Evolutionary conservation across 2,113 vertebrate genomes (phyloP).

Genomic region (Xiphophorus hellerii): DNA sequence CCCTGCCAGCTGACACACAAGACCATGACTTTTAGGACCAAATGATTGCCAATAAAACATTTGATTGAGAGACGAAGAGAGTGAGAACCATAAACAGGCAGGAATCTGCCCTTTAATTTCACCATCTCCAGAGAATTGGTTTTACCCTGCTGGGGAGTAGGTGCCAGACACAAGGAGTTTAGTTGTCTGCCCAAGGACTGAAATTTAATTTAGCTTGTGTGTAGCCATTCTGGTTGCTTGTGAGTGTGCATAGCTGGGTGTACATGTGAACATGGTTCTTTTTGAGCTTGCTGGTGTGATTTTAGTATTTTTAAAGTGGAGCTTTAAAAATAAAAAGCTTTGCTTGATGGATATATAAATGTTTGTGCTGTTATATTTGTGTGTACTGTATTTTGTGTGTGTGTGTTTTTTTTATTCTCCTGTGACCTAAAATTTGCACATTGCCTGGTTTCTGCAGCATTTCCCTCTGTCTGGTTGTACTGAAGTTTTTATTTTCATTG

Average conservation of each 20-base stretch:
- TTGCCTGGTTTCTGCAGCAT: slow-evolving; percentile 41
- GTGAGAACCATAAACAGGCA: slow-evolving; percentile 80
- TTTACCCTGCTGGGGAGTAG: slow-evolving; percentile 76
- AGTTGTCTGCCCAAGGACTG: slow-evolving; percentile 79
- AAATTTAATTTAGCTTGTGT: slow-evolving; percentile 81
- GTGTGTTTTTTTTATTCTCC: slow-evolving; percentile 39
- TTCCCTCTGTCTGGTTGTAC: slow-evolving; percentile 34
- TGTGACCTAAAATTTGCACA: slow-evolving; percentile 56
- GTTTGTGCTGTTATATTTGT: slow-evolving; percentile 34
- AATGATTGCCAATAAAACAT: slow-evolving; percentile 86
- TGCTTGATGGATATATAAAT: slow-evolving; percentile 56
- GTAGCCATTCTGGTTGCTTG: slow-evolving; percentile 48
- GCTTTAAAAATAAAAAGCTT: slow-evolving; percentile 38
- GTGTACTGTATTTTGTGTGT: slow-evolving; percentile 36
- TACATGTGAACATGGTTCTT: slow-evolving; percentile 18
- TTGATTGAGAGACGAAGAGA: slow-evolving; percentile 82
- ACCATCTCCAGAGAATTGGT: slow-evolving; percentile 80
- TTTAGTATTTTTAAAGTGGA: slow-evolving; percentile 28
- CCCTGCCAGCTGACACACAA: slow-evolving; percentile 52
- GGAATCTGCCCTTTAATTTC: slow-evolving; percentile 84
- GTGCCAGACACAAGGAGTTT: slow-evolving; percentile 78
- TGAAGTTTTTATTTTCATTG: slow-evolving; percentile 49
- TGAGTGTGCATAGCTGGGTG: slow-evolving; percentile 24
- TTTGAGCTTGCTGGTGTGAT: slow-evolving; percentile 46
- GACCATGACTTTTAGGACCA: slow-evolving; percentile 77